These are phyloP conservation scores for Papilio elwesi DNA, from an alignment of 2,888 invertebrate genomes.

Conservation along the genomic window DNA sequence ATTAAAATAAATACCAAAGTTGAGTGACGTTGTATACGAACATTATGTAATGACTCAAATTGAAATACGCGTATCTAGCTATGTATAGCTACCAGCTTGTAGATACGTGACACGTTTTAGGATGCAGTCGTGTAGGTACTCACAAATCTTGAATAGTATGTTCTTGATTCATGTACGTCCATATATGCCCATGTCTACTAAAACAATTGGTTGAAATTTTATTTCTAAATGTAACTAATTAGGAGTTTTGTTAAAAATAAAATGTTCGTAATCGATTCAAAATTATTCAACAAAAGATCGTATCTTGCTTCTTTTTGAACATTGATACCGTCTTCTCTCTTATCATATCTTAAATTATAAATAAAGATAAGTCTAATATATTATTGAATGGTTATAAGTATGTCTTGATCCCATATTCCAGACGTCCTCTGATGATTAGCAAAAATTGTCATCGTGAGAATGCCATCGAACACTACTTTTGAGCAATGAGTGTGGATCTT, in stretches of 20 bases:
- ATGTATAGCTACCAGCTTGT: conserved; percentile 2
- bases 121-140: conserved; percentile 20
- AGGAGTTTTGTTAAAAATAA: neutral
- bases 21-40: neutral
- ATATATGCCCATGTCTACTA: neutral
- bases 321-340: neutral
- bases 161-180: no score
- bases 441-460: neutral
- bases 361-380: neutral
- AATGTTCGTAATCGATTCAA: neutral
- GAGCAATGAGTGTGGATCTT: neutral
- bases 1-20: neutral
- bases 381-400: neutral
- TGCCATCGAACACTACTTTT: neutral
- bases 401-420: conserved; percentile 1
- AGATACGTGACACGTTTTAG: conserved; percentile 8
- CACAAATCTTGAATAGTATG: neutral
- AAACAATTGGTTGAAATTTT: no score
- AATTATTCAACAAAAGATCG: conserved; percentile 2
- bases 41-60: conserved; percentile 16
- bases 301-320: neutral
- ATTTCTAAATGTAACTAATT: neutral
- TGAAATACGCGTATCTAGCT: neutral
- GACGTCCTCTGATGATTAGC: neutral
- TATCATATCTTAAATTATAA: conserved; percentile 1